Percentiles rank a stretch among this genome's conserved stretches.
phyloP scores from a whole-genome alignment of 2,888 invertebrate species.

The Notocelia uddmanniana region DNA sequence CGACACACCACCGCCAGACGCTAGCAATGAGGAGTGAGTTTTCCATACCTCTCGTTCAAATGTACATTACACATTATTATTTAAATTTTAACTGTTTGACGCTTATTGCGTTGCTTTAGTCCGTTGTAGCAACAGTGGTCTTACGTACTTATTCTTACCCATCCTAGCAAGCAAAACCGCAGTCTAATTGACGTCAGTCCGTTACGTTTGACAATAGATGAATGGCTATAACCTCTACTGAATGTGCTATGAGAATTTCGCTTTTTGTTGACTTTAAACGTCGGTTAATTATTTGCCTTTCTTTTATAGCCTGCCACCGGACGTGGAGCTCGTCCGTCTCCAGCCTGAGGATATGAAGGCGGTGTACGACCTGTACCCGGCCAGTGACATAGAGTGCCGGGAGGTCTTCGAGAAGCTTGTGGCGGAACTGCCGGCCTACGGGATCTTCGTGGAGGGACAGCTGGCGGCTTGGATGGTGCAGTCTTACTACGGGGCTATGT shows the following conservation, averaged over 20 bases:
- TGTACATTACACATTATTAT: too few species aligned
- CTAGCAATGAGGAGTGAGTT: conserved; percentile 86
- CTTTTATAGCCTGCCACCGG: conserved; percentile 84
- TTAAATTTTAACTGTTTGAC: too few species aligned
- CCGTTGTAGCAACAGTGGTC: too few species aligned
- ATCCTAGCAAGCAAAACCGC: too few species aligned
- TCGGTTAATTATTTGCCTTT: not conserved
- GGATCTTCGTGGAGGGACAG: conserved; percentile 91
- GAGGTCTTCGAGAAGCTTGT: conserved; percentile 93
- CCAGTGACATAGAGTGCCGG: conserved; percentile 94
- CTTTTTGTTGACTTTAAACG: too few species aligned
- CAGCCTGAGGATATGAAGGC: conserved; percentile 92
- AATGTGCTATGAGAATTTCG: too few species aligned
- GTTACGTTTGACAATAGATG: too few species aligned
- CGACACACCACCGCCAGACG: conserved; percentile 87
- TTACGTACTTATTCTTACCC: too few species aligned
- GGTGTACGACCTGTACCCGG: conserved; percentile 94
- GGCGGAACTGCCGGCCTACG: conserved; percentile 91
- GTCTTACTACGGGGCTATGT: conserved; percentile 96
- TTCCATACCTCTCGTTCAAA: too few species aligned
- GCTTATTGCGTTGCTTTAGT: too few species aligned
- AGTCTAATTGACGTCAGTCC: too few species aligned
- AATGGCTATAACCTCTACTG: too few species aligned
- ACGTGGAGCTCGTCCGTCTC: conserved; percentile 91
- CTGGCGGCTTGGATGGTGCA: conserved; percentile 97